Evolutionary conservation across 2,888 invertebrate species (phyloP), one percentile per base, ranked within the genome.

Genomic region (Leptinotarsa juncta): DNA sequence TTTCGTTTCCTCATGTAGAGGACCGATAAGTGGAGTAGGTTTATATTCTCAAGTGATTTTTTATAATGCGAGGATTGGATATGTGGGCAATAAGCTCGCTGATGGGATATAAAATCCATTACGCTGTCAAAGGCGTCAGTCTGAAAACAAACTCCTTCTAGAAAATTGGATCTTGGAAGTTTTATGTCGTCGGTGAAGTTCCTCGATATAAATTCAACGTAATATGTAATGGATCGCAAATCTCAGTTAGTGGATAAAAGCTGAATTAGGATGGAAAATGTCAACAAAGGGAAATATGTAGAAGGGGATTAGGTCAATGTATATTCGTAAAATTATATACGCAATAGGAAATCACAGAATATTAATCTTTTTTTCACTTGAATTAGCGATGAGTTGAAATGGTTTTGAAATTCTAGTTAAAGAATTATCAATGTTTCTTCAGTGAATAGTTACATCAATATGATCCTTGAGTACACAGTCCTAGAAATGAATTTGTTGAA

Each of bases 11-110:
- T 78, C 79, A 65, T 81, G 82, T 78, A 76, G 73, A 76, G 78
- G 79, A 70, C 80, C 78, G 83, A 82, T 84, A 83, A 83, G 82
- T 82, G 81, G 72, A 73, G 71, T 71, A 42, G 71, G 65, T 71
- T 71, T 71, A 65, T 71, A 71, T 71, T 71, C 71, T 71, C 65
- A 71, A 71, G 71, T 57, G 71, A 71, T 65, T 71, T 71, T 71
- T 71, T 65, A 71, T 65, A 71, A 71, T 71, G 71, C 50, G 48
- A 50, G 71, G 48, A 71, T 65, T 71, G 65, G 55, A 65, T 71
- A 71, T 71, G 55, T 71, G 42, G 62, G 62, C 62, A 32, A 26
- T 62, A 32, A 42, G 62, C 18, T 32, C 26, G 62, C 62, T 62
- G 62, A 62, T 62, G 62, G 62, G 62, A 62, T 62, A 62, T 62